Conservation (phyloP, 2,888 invertebrate genomes). For the Mellilla xanthometata region DNA sequence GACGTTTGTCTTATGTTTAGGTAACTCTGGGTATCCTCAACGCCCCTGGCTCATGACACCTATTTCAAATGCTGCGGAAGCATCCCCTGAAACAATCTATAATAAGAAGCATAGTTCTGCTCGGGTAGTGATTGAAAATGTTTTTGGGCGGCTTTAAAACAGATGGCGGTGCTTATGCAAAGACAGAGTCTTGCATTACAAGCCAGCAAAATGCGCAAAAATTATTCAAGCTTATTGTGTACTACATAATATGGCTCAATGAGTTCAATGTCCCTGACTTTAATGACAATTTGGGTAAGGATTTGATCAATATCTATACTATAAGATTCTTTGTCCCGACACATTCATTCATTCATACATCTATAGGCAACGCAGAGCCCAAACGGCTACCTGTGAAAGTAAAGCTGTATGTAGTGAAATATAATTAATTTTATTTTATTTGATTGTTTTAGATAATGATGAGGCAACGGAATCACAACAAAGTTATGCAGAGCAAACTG, state of each 20-base stretch:
- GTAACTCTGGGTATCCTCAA: slow-evolving; percentile 36
- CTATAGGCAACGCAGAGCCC: no score
- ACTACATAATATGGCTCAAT: slow-evolving; percentile 32
- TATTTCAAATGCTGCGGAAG: slow-evolving; percentile 20
- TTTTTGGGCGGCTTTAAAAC: slow-evolving; percentile 23
- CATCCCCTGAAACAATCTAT: slow-evolving; percentile 25
- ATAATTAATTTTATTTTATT: no score
- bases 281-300: no score
- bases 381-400: no score
- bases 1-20: slow-evolving; percentile 12
- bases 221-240: slow-evolving; percentile 38
- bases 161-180: slow-evolving; percentile 35
- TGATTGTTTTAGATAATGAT: no score
- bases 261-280: slow-evolving; percentile 15
- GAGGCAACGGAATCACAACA: no score
- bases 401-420: no score
- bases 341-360: no score
- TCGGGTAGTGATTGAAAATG: slow-evolving; percentile 31
- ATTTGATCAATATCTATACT: no score
- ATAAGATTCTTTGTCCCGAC: no score
- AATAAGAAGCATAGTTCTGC: slow-evolving; percentile 24
- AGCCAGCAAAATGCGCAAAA: slow-evolving; percentile 31
- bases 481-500: no score
- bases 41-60: slow-evolving; percentile 39
- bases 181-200: slow-evolving; percentile 32